A percentile compares a stretch with the other conserved stretches of the same genome.
Evolutionary conservation across 92 coral and sea anemone genomes (phyloP).

Genomic region (Zoanthus sansibaricus): DNA sequence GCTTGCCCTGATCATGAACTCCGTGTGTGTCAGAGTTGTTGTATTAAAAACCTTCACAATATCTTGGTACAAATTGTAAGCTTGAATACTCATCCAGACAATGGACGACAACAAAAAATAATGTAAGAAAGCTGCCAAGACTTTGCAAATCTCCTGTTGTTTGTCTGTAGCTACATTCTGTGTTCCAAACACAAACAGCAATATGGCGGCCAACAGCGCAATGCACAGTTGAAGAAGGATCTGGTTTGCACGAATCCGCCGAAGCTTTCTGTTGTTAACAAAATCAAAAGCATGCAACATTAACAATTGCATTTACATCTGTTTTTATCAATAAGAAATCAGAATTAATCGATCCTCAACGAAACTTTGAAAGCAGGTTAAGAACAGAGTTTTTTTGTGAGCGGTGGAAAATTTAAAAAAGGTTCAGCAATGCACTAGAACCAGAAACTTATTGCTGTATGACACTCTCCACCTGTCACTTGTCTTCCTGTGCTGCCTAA

Average conservation of each 20-base stretch:
- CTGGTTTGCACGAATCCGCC: constrained; percentile 88
- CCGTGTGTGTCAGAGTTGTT: constrained; percentile 73
- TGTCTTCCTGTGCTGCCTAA: too few relatives aligned
- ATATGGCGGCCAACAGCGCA: constrained; percentile 76
- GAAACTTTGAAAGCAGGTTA: neutral
- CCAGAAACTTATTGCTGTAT: too few relatives aligned
- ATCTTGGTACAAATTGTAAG: constrained; percentile 93
- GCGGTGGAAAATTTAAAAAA: too few relatives aligned
- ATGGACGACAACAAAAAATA: constrained; percentile 88
- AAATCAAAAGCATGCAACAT: neutral
- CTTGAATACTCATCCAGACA: constrained; percentile 94
- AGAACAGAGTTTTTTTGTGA: neutral
- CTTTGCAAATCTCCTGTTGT: constrained; percentile 70
- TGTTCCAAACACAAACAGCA: constrained; percentile 80
- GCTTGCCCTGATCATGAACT: constrained; percentile 91
- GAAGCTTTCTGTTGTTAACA: constrained; percentile 71
- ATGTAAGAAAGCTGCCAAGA: constrained; percentile 77
- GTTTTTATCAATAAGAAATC: too few relatives aligned
- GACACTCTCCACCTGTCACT: too few relatives aligned
- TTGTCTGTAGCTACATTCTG: constrained; percentile 58
- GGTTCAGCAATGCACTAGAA: too few relatives aligned
- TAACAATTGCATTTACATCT: too few relatives aligned
- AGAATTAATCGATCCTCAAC: neutral
- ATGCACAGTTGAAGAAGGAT: constrained; percentile 82
- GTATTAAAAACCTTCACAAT: constrained; percentile 98